Conservation (phyloP, 2,797 vertebrate genomes). For the Sphaeramia orbicularis region DNA sequence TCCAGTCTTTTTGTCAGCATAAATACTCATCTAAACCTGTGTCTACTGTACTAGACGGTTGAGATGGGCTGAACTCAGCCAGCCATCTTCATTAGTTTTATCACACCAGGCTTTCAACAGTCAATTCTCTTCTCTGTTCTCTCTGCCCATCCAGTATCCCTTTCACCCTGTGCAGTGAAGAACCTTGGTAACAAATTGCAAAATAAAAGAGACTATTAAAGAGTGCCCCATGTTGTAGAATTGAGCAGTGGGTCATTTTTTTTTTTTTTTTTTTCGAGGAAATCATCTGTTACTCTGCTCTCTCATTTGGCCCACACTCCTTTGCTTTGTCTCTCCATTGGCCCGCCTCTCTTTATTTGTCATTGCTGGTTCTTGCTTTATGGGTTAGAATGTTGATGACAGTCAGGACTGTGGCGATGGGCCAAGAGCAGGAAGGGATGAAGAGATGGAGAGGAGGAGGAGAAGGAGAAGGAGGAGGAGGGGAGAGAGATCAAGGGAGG, state of each 20-base stretch:
- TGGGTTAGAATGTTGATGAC: constrained; percentile 76
- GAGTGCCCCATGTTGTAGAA: constrained; percentile 58
- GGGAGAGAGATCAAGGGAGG: constrained; percentile 30
- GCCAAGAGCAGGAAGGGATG: constrained; percentile 55
- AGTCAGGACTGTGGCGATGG: constrained; percentile 49
- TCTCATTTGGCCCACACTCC: constrained; percentile 22
- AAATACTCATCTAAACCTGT: constrained; percentile 55
- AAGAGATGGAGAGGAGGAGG: constrained; percentile 46
- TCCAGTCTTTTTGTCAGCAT: constrained; percentile 24
- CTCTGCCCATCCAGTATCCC: constrained; percentile 23
- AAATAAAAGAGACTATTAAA: constrained; percentile 73
- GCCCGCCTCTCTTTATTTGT: constrained; percentile 44
- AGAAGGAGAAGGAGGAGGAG: constrained; percentile 44
- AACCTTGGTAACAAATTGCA: constrained; percentile 58
- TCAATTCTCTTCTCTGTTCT: constrained; percentile 33
- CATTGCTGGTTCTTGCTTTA: constrained; percentile 60
- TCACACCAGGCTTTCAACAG: constrained; percentile 47
- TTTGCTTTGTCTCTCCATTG: constrained; percentile 42
- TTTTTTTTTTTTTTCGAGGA: constrained; percentile 44
- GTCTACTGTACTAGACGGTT: constrained; percentile 41
- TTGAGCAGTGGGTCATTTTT: constrained; percentile 60
- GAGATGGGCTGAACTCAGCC: constrained; percentile 33
- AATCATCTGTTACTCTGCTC: constrained; percentile 65
- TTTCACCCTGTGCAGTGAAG: constrained; percentile 40
- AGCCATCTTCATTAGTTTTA: constrained; percentile 66